A percentile compares a stretch with the other conserved stretches of the same genome.
These are phyloP conservation scores for Neoscelio sp. DNA, from an alignment of 2,888 invertebrate genomes.

Conservation along the genomic window DNA sequence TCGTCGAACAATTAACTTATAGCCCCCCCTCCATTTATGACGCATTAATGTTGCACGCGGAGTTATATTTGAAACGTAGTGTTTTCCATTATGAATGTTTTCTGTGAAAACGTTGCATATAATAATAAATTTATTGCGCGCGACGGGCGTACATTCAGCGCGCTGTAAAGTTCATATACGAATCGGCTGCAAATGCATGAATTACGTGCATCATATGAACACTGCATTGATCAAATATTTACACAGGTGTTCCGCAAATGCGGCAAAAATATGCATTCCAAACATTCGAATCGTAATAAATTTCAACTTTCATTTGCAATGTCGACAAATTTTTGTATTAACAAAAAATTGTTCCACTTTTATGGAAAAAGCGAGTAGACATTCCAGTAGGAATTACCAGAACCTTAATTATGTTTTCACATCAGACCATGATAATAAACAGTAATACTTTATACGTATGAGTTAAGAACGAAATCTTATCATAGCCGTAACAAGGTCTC, in stretches of 20 bases:
- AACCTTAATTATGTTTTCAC: too few species aligned
- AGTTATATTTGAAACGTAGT: constrained; percentile 53
- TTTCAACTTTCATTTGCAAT: constrained; percentile 35
- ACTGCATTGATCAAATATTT: constrained; percentile 64
- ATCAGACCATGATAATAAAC: too few species aligned
- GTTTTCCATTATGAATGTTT: constrained; percentile 57
- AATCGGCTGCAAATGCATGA: constrained; percentile 63
- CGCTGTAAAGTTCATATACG: constrained; percentile 53
- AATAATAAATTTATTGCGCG: constrained; percentile 63
- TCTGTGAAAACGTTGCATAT: constrained; percentile 57
- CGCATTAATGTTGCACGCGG: constrained; percentile 48
- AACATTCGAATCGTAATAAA: constrained; percentile 52
- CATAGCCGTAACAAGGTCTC: too few species aligned
- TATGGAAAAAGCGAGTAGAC: too few species aligned
- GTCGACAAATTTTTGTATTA: constrained; percentile 52
- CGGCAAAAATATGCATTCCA: constrained; percentile 59
- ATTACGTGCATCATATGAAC: constrained; percentile 63
- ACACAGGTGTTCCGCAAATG: constrained; percentile 56
- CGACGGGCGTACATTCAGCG: constrained; percentile 29
- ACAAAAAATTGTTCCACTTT: too few species aligned
- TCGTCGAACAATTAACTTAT: constrained; percentile 61
- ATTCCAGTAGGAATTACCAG: too few species aligned
- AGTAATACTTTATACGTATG: too few species aligned
- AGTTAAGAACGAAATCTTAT: too few species aligned
- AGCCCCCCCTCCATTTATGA: constrained; percentile 25